A percentile compares a stretch with the other conserved stretches of the same genome.
Conservation (phyloP, 1,140 invertebrate genomes). For the Drosophila biarmipes region DNA sequence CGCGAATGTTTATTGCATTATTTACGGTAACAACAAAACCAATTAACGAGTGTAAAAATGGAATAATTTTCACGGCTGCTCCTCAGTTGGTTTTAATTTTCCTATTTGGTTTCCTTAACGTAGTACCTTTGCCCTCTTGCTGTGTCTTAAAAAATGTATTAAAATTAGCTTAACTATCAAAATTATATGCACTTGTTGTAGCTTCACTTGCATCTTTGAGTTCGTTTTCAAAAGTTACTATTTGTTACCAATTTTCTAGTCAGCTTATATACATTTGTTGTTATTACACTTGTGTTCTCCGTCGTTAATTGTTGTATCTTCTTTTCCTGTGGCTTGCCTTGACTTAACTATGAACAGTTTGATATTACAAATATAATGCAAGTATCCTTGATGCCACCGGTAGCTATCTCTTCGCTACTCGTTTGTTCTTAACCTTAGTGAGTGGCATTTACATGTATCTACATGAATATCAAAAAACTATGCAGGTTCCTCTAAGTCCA, state of each 20-base stretch:
- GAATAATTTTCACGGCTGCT: conserved; percentile 55
- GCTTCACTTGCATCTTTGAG: conserved; percentile 40
- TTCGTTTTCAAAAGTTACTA: conserved; percentile 18
- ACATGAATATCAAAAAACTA: conserved; percentile 71
- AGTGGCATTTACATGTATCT: conserved; percentile 67
- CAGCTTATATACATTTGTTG: conserved; percentile 64
- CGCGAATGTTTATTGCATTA: conserved; percentile 63
- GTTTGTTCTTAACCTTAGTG: conserved; percentile 40
- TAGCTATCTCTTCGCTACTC: conserved; percentile 14
- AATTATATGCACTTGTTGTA: conserved; percentile 65
- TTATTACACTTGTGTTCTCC: conserved; percentile 32
- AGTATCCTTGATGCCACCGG: conserved; percentile 49
- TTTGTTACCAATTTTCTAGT: conserved; percentile 28
- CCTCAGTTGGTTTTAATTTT: conserved; percentile 46
- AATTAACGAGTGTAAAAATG: conserved; percentile 77
- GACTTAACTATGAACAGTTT: conserved; percentile 79
- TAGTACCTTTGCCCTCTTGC: conserved; percentile 24
- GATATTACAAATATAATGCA: conserved; percentile 70
- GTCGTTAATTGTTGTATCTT: conserved; percentile 11
- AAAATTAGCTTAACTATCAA: conserved; percentile 77
- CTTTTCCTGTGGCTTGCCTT: conserved; percentile 30
- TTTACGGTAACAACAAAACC: conserved; percentile 66
- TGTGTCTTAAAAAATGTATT: conserved; percentile 71
- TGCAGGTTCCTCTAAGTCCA: conserved; percentile 57
- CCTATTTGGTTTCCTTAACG: conserved; percentile 38